These are phyloP conservation scores for Halcyon leucocephala DNA, from an alignment of 2,797 vertebrate genomes.

Conservation along the genomic window DNA sequence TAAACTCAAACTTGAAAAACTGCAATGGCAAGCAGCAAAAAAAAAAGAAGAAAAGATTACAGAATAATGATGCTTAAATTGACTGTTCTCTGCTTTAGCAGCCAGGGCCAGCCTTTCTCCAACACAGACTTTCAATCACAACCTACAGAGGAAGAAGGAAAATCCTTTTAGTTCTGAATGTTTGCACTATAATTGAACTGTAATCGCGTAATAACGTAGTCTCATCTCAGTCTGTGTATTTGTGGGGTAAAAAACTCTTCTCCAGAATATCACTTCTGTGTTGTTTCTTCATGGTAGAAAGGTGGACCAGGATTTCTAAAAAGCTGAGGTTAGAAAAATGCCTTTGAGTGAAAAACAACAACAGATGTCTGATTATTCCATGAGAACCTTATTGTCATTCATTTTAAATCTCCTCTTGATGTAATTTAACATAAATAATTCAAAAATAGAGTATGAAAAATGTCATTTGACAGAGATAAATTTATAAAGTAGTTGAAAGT, in stretches of 20 bases:
- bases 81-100: neutral
- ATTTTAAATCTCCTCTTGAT: slow-evolving; percentile 47
- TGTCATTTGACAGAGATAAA: slow-evolving; percentile 43
- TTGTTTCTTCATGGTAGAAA: neutral
- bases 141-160: neutral
- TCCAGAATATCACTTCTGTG: neutral
- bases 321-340: slow-evolving; percentile 46
- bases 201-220: slow-evolving; percentile 35
- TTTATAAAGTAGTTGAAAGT: slow-evolving; percentile 12
- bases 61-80: neutral
- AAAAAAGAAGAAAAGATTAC: neutral
- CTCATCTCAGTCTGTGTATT: neutral
- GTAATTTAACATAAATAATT: slow-evolving; percentile 68
- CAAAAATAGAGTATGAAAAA: slow-evolving; percentile 62
- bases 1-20: neutral
- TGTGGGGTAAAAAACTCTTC: neutral
- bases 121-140: slow-evolving; percentile 12
- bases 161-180: slow-evolving; percentile 11
- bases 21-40: neutral
- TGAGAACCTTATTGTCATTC: slow-evolving; percentile 55
- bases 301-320: slow-evolving; percentile 10
- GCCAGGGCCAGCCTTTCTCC: neutral
- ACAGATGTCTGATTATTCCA: slow-evolving; percentile 70
- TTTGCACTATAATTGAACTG: slow-evolving; percentile 7
- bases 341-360: slow-evolving; percentile 64